Evolutionary conservation across 1,140 invertebrate genomes (phyloP), one percentile per base, ranked within the genome.

Genomic region (Rhynchophorus ferrugineus): DNA sequence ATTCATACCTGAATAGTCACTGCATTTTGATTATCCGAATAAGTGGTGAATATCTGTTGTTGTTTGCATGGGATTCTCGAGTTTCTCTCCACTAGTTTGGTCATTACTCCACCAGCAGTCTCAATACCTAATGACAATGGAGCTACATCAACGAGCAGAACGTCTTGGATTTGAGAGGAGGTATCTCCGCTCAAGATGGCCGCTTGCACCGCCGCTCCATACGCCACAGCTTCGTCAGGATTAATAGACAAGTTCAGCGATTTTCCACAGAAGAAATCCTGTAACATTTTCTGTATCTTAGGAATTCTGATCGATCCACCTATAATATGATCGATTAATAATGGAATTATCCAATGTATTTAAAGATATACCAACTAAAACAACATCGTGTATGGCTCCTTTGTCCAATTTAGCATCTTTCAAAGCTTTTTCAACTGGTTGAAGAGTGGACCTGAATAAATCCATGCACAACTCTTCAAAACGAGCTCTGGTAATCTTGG

Each of bases 391-490:
- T 50, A 82, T 80, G 56, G 75, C 69, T 48, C 71, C 73, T 54
- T 85, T 90, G 58, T 88, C 84, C 54, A 89, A 63, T 65, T 85
- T 84, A 44, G 87, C 84, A 71, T 89, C 87, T 49, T 74, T 74
- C 36, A 91, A 61, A 14, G 80, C 83, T 70, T 67, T 87, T 57
- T 88, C 84, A 6, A 88, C 83, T 0, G 85, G 85, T 21, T 75
- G 73, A 41, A 89, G 62, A 0, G 85, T 87, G 1, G 75, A 72
- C 67, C 71, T 37, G 66, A 85, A 85, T 24, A 95, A 75, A 73
- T 95, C 91, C 57, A 85, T 82, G 65, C 86, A 88, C 8, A 95
- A 69, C 68, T 93, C 90, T 71, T 93, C 90, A 66, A 91, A 91
- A 36, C 85, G 74, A 1, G 90, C 90, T 58, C 90, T 76, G 7